phyloP scores from a whole-genome alignment of 30 jellyfish, hydroid and myxozoan genomes.

The Sanderia malayensis region DNA sequence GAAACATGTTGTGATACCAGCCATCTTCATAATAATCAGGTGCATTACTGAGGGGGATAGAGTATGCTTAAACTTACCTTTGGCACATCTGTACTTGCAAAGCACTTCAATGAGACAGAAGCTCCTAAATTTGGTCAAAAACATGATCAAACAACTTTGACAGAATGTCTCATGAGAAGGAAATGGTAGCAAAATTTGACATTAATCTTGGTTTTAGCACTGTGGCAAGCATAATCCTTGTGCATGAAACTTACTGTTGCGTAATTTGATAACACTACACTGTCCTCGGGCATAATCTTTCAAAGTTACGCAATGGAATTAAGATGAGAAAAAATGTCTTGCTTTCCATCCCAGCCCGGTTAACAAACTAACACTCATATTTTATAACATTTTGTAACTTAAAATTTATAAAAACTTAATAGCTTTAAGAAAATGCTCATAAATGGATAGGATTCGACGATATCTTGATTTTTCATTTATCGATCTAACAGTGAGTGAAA shows the following conservation, averaged over 20 bases:
- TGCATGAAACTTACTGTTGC: no score
- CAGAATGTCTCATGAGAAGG: background rate
- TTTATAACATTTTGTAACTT: background rate
- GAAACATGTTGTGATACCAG: no score
- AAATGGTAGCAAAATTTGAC: background rate
- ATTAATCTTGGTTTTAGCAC: background rate
- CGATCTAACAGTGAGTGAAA: background rate
- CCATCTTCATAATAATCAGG: background rate
- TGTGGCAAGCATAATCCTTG: no score
- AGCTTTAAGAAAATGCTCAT: background rate
- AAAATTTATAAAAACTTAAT: no score
- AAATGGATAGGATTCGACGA: background rate
- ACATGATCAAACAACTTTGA: background rate
- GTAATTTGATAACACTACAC: no score
- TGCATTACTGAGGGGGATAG: background rate
- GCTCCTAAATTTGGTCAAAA: background rate
- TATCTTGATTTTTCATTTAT: no score
- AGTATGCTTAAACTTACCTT: background rate
- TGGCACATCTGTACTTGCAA: constrained; percentile 40
- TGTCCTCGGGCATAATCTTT: no score
- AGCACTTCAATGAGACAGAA: constrained; percentile 27
- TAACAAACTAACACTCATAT: no score
- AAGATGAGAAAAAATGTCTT: no score
- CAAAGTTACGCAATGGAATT: no score
- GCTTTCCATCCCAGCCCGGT: no score